These are phyloP conservation scores for Polyergus mexicanus DNA, from an alignment of 1,140 invertebrate species.

Conservation along the genomic window DNA sequence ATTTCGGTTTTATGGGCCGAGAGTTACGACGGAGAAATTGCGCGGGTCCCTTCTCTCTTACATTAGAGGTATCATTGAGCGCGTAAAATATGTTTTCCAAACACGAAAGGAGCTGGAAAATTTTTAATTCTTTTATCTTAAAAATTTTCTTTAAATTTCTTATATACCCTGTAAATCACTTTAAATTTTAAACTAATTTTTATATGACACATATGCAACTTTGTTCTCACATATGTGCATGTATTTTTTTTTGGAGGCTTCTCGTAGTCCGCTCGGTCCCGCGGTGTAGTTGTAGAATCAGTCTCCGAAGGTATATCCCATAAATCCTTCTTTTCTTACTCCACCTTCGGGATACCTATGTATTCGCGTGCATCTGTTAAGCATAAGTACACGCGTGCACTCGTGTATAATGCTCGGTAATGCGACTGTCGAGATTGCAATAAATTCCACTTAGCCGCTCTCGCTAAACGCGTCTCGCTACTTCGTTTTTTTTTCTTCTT, in stretches of 20 bases:
- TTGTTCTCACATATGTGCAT: not conserved
- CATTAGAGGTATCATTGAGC: conserved; percentile 10
- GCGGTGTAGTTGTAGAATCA: conserved; percentile 22
- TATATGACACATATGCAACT: conserved; percentile 12
- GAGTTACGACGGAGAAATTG: conserved; percentile 67
- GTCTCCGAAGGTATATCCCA: conserved; percentile 39
- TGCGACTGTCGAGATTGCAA: conserved; percentile 72
- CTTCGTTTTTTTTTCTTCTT: conserved; percentile 25
- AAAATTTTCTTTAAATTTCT: too few species aligned
- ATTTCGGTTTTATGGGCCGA: conserved; percentile 71
- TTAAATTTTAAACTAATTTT: conserved; percentile 7
- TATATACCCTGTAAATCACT: not conserved
- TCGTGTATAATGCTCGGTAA: conserved; percentile 60
- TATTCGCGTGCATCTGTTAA: conserved; percentile 18
- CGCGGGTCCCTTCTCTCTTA: conserved; percentile 56
- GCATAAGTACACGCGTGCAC: conserved; percentile 12
- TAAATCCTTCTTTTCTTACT: conserved; percentile 43
- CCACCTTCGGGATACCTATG: conserved; percentile 54
- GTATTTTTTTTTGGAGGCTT: not conserved
- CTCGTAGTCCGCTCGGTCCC: not conserved
- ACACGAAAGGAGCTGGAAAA: not conserved
- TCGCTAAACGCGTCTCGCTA: conserved; percentile 63
- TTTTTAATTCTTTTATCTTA: not conserved
- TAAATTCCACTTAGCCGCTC: conserved; percentile 76
- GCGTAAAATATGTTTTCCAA: not conserved